Percentiles rank a stretch among this genome's conserved stretches.
These are phyloP conservation scores for Acanthopagrus latus DNA, from an alignment of 2,797 vertebrate species.

Conservation along the genomic window DNA sequence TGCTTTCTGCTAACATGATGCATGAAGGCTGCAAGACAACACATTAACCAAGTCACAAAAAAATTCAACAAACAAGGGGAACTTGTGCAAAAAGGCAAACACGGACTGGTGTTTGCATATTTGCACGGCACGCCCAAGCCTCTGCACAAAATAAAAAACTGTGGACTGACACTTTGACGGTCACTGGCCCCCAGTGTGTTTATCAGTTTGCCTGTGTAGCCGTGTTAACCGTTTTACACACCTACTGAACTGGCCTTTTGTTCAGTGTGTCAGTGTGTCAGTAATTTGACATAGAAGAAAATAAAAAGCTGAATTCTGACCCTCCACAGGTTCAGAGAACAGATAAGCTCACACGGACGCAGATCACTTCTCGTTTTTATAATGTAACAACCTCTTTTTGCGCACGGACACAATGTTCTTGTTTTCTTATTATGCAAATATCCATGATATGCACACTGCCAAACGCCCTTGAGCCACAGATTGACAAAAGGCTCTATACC, in stretches of 20 bases:
- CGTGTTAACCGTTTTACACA: slow-evolving; percentile 57
- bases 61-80: slow-evolving; percentile 1
- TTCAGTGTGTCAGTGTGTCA: slow-evolving; percentile 70
- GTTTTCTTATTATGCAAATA: slow-evolving; percentile 14
- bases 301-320: slow-evolving; percentile 21
- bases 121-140: slow-evolving; percentile 47
- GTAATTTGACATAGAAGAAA: neutral
- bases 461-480: neutral
- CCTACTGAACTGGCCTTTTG: too few species aligned
- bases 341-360: neutral
- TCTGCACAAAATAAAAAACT: slow-evolving; percentile 35
- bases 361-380: slow-evolving; percentile 2
- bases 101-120: slow-evolving; percentile 13
- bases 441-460: neutral
- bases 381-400: neutral
- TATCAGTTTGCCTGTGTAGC: slow-evolving; percentile 71
- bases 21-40: neutral
- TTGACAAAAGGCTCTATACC: neutral
- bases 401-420: neutral
- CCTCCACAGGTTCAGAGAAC: slow-evolving; percentile 20
- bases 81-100: slow-evolving; percentile 18
- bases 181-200: slow-evolving; percentile 44
- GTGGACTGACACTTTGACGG: slow-evolving; percentile 29
- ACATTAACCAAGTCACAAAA: neutral
- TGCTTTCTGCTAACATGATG: slow-evolving; percentile 22